Conservation (phyloP, 37 sponge, comb jelly and placozoan genomes). For the Agelas oroides region DNA sequence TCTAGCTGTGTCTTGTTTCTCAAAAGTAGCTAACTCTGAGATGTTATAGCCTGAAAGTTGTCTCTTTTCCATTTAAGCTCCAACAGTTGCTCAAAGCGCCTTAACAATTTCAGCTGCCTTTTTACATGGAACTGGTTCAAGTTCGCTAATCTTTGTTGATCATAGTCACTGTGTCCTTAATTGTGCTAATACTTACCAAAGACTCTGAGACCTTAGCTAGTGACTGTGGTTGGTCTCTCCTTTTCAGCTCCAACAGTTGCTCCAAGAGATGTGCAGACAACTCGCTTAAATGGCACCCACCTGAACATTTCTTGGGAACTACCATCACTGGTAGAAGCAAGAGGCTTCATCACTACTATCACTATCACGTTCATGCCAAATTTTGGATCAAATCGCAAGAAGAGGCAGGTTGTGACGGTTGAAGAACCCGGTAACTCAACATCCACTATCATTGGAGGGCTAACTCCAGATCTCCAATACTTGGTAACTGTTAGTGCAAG, state of each 20-base stretch:
- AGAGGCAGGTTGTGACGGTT: slow-evolving; percentile 1
- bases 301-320: slow-evolving; percentile 6
- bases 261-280: neutral
- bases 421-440: neutral
- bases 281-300: slow-evolving; percentile 28
- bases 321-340: slow-evolving; percentile 18
- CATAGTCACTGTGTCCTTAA: too few relatives aligned
- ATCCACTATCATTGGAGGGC: slow-evolving; percentile 14
- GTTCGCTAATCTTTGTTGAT: too few relatives aligned
- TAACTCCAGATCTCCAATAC: neutral
- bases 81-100: too few relatives aligned
- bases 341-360: slow-evolving; percentile 12
- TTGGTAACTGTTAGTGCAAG: slow-evolving; percentile 25
- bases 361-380: neutral
- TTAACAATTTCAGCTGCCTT: too few relatives aligned
- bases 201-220: too few relatives aligned
- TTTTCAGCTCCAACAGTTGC: slow-evolving; percentile 19
- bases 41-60: neutral
- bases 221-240: too few relatives aligned
- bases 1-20: too few relatives aligned
- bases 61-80: too few relatives aligned
- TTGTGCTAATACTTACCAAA: too few relatives aligned
- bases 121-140: too few relatives aligned
- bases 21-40: too few relatives aligned
- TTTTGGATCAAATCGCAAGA: neutral